Conservation (phyloP, 2,888 invertebrate genomes). For the Cataglyphis livida region DNA sequence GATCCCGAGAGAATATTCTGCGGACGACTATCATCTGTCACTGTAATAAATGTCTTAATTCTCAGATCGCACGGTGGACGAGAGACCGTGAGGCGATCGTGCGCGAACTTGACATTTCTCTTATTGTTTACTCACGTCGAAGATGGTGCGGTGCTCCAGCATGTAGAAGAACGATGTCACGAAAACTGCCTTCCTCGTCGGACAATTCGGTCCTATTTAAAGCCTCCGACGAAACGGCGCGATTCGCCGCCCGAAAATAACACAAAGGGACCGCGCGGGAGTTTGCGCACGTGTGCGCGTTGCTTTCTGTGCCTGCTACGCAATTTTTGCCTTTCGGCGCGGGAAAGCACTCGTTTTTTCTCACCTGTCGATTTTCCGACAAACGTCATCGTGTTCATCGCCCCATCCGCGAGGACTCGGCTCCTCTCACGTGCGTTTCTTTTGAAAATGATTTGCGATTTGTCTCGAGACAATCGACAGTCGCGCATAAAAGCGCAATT, state of each 20-base stretch:
- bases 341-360: neutral
- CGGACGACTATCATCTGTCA: neutral
- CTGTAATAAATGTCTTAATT: neutral
- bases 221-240: slow-evolving; percentile 79
- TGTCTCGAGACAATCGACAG: neutral
- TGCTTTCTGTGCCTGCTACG: slow-evolving; percentile 59
- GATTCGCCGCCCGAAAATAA: slow-evolving; percentile 84
- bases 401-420: neutral
- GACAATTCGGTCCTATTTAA: slow-evolving; percentile 84
- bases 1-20: neutral
- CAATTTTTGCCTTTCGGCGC: slow-evolving; percentile 64
- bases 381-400: neutral
- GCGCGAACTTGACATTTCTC: neutral
- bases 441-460: slow-evolving; percentile 18
- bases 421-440: slow-evolving; percentile 19
- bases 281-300: slow-evolving; percentile 76
- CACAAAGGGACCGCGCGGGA: slow-evolving; percentile 83
- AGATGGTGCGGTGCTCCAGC: slow-evolving; percentile 84
- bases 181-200: slow-evolving; percentile 82
- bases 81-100: neutral
- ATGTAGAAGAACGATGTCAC: slow-evolving; percentile 81
- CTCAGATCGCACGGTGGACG: neutral
- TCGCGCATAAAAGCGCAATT: neutral
- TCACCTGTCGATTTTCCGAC: neutral
- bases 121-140: slow-evolving; percentile 84